Evolutionary conservation across 2,113 vertebrate species (phyloP).

Genomic region (Xenopus laevis): DNA sequence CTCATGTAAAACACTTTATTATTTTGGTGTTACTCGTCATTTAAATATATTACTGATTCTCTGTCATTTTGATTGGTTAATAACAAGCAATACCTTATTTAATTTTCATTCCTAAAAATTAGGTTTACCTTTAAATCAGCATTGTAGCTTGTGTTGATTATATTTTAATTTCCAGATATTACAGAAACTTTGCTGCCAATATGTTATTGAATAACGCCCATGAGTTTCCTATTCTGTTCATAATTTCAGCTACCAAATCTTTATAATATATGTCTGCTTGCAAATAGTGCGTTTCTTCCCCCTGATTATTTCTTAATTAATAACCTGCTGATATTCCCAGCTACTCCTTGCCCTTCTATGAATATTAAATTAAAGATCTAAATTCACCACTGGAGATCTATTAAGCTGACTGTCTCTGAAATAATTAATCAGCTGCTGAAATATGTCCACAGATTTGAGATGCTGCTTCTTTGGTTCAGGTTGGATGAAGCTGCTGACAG

Average conservation of each 20-base stretch:
- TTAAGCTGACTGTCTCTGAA: slow-evolving; percentile 13
- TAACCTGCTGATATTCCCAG: slow-evolving; percentile 19
- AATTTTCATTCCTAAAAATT: too few relatives aligned
- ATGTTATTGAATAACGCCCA: background rate
- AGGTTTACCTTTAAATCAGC: too few relatives aligned
- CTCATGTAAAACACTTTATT: too few relatives aligned
- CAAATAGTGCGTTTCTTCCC: slow-evolving; percentile 17
- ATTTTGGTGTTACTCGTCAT: too few relatives aligned
- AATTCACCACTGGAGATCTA: slow-evolving; percentile 30
- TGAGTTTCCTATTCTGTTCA: slow-evolving; percentile 3
- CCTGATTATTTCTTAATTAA: slow-evolving; percentile 40
- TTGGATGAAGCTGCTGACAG: slow-evolving; percentile 26
- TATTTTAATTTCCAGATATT: too few relatives aligned
- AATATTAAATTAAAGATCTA: slow-evolving; percentile 46
- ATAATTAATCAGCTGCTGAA: slow-evolving; percentile 40
- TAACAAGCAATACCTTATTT: too few relatives aligned
- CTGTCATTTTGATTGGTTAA: background rate
- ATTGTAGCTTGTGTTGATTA: too few relatives aligned
- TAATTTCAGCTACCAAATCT: background rate
- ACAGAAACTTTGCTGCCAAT: background rate
- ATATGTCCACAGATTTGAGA: background rate
- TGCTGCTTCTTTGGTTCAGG: slow-evolving; percentile 14
- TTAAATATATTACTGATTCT: too few relatives aligned
- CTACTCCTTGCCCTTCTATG: slow-evolving; percentile 21
- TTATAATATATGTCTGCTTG: slow-evolving; percentile 1